Evolutionary conservation across 2,888 invertebrate species (phyloP).

Genomic region (Drosophila cracens): DNA sequence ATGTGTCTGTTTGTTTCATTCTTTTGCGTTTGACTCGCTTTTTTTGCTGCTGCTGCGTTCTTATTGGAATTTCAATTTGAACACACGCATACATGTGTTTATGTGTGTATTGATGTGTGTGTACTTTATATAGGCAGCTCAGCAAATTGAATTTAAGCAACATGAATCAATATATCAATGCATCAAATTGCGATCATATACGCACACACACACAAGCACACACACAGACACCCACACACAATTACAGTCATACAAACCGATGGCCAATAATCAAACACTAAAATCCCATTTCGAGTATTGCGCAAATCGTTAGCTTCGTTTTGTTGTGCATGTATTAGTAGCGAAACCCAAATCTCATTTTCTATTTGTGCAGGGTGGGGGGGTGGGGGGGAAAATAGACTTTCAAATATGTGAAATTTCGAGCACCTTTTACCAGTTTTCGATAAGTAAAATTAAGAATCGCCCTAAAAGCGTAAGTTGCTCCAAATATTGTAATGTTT

Average conservation of each 20-base stretch:
- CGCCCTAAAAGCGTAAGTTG: background rate
- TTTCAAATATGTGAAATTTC: background rate
- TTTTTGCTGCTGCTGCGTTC: constrained; percentile 48
- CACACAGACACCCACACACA: constrained; percentile 4
- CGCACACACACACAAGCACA: constrained; percentile 9
- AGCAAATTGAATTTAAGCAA: constrained; percentile 51
- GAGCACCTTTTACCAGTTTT: background rate
- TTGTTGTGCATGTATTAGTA: background rate
- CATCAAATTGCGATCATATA: constrained; percentile 28
- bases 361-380: background rate
- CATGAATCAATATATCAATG: constrained; percentile 44
- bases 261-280: constrained; percentile 42
- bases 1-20: constrained; percentile 30
- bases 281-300: constrained; percentile 3
- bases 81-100: constrained; percentile 9
- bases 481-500: too few relatives aligned
- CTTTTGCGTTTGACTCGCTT: constrained; percentile 21
- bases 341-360: background rate
- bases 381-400: background rate
- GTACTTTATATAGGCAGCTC: constrained; percentile 13
- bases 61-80: constrained; percentile 69
- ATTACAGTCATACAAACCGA: constrained; percentile 5
- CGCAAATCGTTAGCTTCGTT: constrained; percentile 1
- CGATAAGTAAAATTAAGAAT: background rate
- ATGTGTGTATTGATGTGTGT: background rate